These are phyloP conservation scores for Acanthococcus lagerstroemiae DNA, from an alignment of 2,888 invertebrate species.

Conservation along the genomic window DNA sequence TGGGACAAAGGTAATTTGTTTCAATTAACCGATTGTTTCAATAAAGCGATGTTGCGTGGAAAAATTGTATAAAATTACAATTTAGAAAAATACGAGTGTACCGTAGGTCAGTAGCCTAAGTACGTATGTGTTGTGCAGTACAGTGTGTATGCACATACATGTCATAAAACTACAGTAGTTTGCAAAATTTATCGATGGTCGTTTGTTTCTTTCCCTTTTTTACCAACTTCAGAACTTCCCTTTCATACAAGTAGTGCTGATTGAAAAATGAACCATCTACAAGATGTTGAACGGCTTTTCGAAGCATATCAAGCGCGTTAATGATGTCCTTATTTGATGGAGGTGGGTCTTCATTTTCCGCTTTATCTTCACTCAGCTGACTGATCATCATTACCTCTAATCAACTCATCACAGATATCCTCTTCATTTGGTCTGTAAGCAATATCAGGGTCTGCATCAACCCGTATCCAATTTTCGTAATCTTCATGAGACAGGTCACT, in stretches of 20 bases:
- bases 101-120: no score
- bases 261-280: neutral
- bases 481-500: neutral
- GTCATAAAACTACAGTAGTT: neutral
- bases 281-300: conserved; percentile 1
- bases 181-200: neutral
- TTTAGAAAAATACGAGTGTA: neutral
- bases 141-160: neutral
- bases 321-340: conserved; percentile 4
- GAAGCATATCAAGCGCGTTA: neutral
- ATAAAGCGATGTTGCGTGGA: neutral
- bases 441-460: neutral
- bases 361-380: neutral
- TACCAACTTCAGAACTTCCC: neutral
- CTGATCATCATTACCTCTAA: neutral
- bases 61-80: neutral
- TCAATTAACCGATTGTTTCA: neutral
- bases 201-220: conserved; percentile 3
- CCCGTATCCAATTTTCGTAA: neutral
- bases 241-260: conserved; percentile 4
- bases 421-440: neutral
- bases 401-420: conserved; percentile 2
- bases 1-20: neutral
- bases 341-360: conserved; percentile 1
- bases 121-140: neutral